Evolutionary conservation across 2,113 vertebrate species (phyloP).

Genomic region (Gnathonemus longibarbis): DNA sequence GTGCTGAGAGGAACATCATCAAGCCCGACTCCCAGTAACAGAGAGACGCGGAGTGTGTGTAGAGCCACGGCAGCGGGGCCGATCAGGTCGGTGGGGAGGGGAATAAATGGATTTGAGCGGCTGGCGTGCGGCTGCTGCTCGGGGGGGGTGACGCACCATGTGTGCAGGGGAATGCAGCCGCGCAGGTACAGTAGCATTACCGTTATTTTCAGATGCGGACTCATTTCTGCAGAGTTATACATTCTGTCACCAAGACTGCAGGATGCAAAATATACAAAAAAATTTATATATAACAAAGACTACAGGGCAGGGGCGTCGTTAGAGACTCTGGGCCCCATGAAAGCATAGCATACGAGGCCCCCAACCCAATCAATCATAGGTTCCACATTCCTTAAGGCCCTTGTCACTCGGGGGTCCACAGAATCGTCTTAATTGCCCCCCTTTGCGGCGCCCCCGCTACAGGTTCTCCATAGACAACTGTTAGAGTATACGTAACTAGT

Average conservation of each 20-base stretch:
- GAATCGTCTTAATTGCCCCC: too few species aligned
- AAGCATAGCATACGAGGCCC: background rate
- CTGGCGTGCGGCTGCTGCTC: too few species aligned
- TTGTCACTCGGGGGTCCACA: too few species aligned
- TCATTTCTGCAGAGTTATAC: background rate
- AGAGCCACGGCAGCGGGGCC: background rate
- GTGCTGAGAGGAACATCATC: slow-evolving; percentile 4
- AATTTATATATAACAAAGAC: background rate
- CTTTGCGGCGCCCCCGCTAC: background rate
- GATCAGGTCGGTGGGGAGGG: background rate
- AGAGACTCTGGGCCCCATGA: background rate
- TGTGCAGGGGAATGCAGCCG: background rate
- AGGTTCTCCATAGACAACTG: background rate
- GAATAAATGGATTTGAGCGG: background rate
- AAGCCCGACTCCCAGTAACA: background rate
- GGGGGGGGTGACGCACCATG: too few species aligned
- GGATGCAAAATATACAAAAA: background rate
- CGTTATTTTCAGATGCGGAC: background rate
- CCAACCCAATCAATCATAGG: too few species aligned
- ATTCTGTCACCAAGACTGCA: background rate
- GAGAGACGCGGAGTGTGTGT: background rate
- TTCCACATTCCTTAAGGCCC: too few species aligned
- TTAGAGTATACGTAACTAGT: background rate
- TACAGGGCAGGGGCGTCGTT: background rate
- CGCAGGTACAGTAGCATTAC: background rate